Conservation (phyloP, 2,797 vertebrate genomes). For the Australoheros facetus region DNA sequence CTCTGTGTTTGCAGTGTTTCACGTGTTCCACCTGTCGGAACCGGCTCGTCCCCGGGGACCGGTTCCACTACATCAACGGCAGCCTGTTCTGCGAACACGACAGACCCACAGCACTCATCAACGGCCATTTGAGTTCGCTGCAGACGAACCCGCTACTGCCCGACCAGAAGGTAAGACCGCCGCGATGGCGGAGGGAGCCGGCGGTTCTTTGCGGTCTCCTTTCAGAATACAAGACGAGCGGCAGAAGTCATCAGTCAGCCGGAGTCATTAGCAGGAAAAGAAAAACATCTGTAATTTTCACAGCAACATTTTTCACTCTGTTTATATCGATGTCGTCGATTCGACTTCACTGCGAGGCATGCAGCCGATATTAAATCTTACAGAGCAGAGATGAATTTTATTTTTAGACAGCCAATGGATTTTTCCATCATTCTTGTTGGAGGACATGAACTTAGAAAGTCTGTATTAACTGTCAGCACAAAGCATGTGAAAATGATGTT, state of each 20-base stretch:
- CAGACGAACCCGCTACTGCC: slow-evolving; percentile 99
- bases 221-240: slow-evolving; percentile 83
- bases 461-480: slow-evolving; percentile 54
- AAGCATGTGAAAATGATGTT: slow-evolving; percentile 54
- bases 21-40: slow-evolving; percentile 99
- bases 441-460: slow-evolving; percentile 66
- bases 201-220: slow-evolving; percentile 4
- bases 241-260: slow-evolving; percentile 83
- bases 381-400: slow-evolving; percentile 95
- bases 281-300: slow-evolving; percentile 81
- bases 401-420: slow-evolving; percentile 94
- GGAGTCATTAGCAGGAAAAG: slow-evolving; percentile 39
- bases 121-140: slow-evolving; percentile 99
- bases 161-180: slow-evolving; percentile 94
- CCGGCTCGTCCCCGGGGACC: slow-evolving; percentile 97
- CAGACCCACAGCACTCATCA: slow-evolving; percentile 99
- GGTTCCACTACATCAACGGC: slow-evolving; percentile 99
- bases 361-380: slow-evolving; percentile 93
- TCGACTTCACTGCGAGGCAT: slow-evolving; percentile 88
- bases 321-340: slow-evolving; percentile 94
- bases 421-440: slow-evolving; percentile 94
- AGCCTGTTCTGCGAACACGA: slow-evolving; percentile 99
- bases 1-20: slow-evolving; percentile 87
- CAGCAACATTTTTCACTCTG: slow-evolving; percentile 90
- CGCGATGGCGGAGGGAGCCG: not conserved